phyloP scores from a whole-genome alignment of 2,888 invertebrate genomes.

The Eumerus sabulonum region DNA sequence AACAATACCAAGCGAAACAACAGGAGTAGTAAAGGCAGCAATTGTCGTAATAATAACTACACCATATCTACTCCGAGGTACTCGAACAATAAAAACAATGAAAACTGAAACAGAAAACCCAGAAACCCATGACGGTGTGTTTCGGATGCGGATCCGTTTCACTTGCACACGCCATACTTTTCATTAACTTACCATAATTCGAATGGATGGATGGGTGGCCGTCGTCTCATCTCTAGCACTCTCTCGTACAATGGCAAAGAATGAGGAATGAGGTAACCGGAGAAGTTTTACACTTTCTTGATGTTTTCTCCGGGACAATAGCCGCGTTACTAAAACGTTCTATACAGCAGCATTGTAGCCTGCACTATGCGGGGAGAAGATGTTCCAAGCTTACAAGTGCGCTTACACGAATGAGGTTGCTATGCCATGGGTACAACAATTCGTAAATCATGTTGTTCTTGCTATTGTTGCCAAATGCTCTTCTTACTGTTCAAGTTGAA shows the following conservation, averaged over 20 bases:
- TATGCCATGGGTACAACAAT: too few species aligned
- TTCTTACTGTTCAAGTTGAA: conserved; percentile 29
- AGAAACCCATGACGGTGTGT: conserved; percentile 48
- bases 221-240: not conserved
- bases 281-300: conserved; percentile 49
- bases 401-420: too few species aligned
- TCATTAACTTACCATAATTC: conserved; percentile 62
- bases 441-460: conserved; percentile 20
- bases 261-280: conserved; percentile 10
- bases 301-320: conserved; percentile 52
- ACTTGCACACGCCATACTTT: conserved; percentile 50
- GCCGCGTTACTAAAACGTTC: conserved; percentile 51
- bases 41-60: conserved; percentile 66
- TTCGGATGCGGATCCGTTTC: conserved; percentile 33
- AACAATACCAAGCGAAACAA: conserved; percentile 38
- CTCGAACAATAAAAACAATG: conserved; percentile 54
- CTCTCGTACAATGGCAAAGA: conserved; percentile 17
- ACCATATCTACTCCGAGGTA: conserved; percentile 9
- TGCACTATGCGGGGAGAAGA: conserved; percentile 9
- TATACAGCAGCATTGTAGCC: conserved; percentile 41
- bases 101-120: not conserved
- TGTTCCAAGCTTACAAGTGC: too few species aligned
- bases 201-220: conserved; percentile 26
- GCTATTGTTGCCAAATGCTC: conserved; percentile 21
- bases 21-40: conserved; percentile 32